Evolutionary conservation across 1,140 invertebrate species (phyloP).

Genomic region (Habropoda laboriosa): DNA sequence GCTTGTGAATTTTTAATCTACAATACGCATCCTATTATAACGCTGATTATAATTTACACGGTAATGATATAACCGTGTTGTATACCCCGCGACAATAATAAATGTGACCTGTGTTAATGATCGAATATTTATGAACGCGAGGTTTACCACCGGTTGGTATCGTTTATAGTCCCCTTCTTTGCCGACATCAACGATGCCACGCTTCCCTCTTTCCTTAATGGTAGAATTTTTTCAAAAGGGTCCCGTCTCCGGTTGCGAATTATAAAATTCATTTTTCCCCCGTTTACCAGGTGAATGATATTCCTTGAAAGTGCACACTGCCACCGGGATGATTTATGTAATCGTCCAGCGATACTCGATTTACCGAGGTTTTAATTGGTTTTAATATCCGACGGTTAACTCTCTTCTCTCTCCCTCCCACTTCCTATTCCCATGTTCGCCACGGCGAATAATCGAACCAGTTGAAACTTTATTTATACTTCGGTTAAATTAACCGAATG

Average conservation of each 20-base stretch:
- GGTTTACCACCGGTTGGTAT: no score
- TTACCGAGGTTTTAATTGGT: conserved; percentile 31
- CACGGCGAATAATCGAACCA: neutral
- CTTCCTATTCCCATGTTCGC: neutral
- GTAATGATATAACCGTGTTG: neutral
- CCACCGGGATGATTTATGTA: conserved; percentile 39
- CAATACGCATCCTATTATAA: neutral
- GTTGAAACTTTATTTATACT: conserved; percentile 27
- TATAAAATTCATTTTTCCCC: conserved; percentile 36
- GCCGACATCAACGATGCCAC: no score
- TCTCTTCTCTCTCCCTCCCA: no score
- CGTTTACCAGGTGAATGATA: neutral
- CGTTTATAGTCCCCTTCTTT: neutral
- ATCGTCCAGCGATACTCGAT: conserved; percentile 1
- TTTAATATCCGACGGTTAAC: conserved; percentile 21
- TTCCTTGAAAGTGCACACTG: neutral
- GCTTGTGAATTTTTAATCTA: neutral
- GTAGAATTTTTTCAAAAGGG: neutral
- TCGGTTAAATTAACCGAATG: neutral
- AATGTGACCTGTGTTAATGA: conserved; percentile 9
- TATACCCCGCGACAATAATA: neutral
- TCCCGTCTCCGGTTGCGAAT: neutral
- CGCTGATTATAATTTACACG: neutral
- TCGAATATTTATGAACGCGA: conserved; percentile 27
- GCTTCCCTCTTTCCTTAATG: neutral